These are phyloP conservation scores for Remorina albescens DNA, from an alignment of 2,797 vertebrate genomes.

Conservation along the genomic window DNA sequence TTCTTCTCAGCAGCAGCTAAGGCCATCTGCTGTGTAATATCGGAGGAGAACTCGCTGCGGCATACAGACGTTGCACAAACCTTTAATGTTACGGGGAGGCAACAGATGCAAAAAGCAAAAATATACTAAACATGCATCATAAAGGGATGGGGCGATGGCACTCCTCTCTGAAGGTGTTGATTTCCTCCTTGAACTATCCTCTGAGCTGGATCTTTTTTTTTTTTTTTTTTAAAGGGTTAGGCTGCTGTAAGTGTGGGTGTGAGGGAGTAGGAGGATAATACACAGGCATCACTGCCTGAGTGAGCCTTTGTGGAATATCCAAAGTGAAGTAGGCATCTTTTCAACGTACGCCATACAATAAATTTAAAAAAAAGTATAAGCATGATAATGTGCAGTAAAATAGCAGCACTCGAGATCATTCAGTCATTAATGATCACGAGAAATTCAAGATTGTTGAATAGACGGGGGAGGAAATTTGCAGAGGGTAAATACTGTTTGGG, in stretches of 20 bases:
- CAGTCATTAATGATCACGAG: conserved; percentile 40
- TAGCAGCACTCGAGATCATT: conserved; percentile 41
- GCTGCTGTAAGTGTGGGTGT: conserved; percentile 54
- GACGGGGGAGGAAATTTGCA: conserved; percentile 36
- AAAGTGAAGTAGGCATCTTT: conserved; percentile 55
- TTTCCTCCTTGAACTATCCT: conserved; percentile 55
- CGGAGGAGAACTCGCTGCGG: conserved; percentile 27
- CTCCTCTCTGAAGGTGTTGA: conserved; percentile 34
- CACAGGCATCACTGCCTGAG: conserved; percentile 43
- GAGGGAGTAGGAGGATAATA: conserved; percentile 63
- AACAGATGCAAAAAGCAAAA: conserved; percentile 18
- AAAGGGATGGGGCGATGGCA: conserved; percentile 1
- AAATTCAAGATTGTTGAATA: conserved; percentile 56
- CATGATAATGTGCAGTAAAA: conserved; percentile 35
- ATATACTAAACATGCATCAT: background rate
- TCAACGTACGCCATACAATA: conserved; percentile 45
- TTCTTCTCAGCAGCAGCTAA: conserved; percentile 49
- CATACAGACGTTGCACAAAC: conserved; percentile 28
- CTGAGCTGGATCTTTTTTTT: conserved; percentile 31
- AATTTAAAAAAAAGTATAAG: conserved; percentile 51
- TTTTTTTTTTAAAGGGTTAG: too few relatives aligned
- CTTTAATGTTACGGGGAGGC: conserved; percentile 11
- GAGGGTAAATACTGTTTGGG: conserved; percentile 4
- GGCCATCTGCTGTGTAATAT: conserved; percentile 52
- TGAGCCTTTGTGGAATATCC: conserved; percentile 53